These are phyloP conservation scores for Passerculus sandwichensis DNA, from an alignment of 2,797 vertebrate species.

Conservation along the genomic window DNA sequence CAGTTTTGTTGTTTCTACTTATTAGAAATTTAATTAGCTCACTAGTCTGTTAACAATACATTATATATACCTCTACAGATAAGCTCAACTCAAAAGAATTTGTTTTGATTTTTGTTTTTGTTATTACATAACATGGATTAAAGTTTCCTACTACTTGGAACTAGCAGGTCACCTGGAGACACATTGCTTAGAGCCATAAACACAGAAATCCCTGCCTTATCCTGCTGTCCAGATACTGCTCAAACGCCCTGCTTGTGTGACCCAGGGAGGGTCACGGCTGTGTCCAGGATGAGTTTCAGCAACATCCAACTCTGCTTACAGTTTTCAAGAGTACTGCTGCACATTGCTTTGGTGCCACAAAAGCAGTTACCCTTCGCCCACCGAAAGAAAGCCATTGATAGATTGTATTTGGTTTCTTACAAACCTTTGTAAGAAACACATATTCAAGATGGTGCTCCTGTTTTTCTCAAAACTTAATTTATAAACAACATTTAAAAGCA, in stretches of 20 bases:
- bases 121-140: rapidly evolving
- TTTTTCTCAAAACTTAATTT: background rate
- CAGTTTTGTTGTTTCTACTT: background rate
- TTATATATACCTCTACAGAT: background rate
- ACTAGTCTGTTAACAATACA: background rate
- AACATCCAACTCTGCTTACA: background rate
- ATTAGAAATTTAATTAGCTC: background rate
- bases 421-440: too few species aligned
- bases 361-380: rapidly evolving
- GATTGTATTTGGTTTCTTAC: background rate
- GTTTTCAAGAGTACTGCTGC: background rate
- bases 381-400: background rate
- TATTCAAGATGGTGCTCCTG: background rate
- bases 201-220: background rate
- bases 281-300: background rate
- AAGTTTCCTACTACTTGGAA: background rate
- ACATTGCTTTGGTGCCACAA: background rate
- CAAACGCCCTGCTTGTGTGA: background rate
- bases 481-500: background rate
- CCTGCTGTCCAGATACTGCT: background rate
- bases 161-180: background rate
- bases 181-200: background rate
- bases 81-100: background rate
- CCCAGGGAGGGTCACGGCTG: background rate
- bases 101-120: background rate